Conservation (phyloP, 1,140 invertebrate species). For the Sinonovacula constricta region DNA sequence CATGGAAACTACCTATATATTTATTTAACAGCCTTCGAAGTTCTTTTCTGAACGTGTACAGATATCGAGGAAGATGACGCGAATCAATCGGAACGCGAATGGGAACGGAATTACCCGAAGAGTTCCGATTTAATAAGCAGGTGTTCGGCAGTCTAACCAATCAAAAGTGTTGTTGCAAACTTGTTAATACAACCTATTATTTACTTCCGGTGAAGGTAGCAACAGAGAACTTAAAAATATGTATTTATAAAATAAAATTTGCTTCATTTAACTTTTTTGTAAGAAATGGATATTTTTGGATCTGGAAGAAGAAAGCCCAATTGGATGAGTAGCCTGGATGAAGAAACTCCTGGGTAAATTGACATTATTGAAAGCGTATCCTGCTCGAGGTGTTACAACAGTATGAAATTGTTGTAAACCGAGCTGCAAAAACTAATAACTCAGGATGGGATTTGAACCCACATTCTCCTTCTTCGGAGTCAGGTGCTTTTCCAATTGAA, state of each 20-base stretch:
- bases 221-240: constrained; percentile 37
- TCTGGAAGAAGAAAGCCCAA: constrained; percentile 27
- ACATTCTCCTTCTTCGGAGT: neutral
- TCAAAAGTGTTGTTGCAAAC: constrained; percentile 10
- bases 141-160: no score
- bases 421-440: neutral
- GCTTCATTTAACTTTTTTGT: neutral
- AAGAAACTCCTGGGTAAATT: constrained; percentile 39
- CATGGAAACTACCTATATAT: no score
- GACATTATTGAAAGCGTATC: neutral
- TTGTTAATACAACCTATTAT: no score
- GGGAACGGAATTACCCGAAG: no score
- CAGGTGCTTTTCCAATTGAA: neutral
- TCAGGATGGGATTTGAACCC: neutral
- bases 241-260: neutral
- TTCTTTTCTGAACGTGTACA: no score
- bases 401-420: neutral
- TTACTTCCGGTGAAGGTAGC: constrained; percentile 35
- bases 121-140: no score
- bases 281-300: constrained; percentile 48
- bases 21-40: no score
- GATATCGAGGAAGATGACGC: no score
- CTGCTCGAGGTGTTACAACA: neutral
- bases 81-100: no score
- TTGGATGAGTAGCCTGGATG: constrained; percentile 38